Base-by-base conservation (phyloP, 2,113 vertebrate genomes). In the Psammodynastes pulverulentus region DNA sequence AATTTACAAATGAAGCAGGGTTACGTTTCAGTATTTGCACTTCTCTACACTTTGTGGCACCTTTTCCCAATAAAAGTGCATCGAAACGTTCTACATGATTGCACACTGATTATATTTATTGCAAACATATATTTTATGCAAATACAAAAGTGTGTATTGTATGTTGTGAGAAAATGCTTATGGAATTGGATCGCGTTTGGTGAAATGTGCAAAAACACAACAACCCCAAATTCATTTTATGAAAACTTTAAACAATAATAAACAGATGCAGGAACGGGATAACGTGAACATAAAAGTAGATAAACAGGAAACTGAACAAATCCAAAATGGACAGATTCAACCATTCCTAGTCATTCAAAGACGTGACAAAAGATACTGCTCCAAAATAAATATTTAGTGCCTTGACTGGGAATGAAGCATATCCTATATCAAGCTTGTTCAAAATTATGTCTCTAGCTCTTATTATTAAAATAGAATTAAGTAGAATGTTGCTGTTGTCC, bases 321-420 rank as follows among this genome's bases (percentile, higher is more conserved):
- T 79, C n/a, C n/a, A 39, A 79, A 79, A 21, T 39, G 72, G 72
- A 39, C 72, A 79, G 72, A 79, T 43, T 43, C 34, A 79, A 39
- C 34, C 34, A 79, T 79, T 79, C 34, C 34, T 79, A 79, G 34
- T 39, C 72, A 34, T 72, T n/a, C 67, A 79, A 43, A 9, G 72
- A 39, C 3, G 3, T 39, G 34, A 43, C 17, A 79, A 79, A 79
- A 79, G 93, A 89, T 88, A 92, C 95, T 94, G 95, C 89, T 93
- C 96, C 67, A 52, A 92, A 94, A 84, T 94, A 96, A 94, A 89
- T 93, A 91, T 24, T 94, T 95, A 67, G 86, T 91, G 94, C 92
- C 95, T 8, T 94, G 94, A 91, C 96, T 95, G 95, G 53, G 89
- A 94, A 94, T 95, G 92, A 96, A 96, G 94, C 90, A 92, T 92